phyloP scores from a whole-genome alignment of 2,888 invertebrate genomes.

The Drosophila peninsularis region DNA sequence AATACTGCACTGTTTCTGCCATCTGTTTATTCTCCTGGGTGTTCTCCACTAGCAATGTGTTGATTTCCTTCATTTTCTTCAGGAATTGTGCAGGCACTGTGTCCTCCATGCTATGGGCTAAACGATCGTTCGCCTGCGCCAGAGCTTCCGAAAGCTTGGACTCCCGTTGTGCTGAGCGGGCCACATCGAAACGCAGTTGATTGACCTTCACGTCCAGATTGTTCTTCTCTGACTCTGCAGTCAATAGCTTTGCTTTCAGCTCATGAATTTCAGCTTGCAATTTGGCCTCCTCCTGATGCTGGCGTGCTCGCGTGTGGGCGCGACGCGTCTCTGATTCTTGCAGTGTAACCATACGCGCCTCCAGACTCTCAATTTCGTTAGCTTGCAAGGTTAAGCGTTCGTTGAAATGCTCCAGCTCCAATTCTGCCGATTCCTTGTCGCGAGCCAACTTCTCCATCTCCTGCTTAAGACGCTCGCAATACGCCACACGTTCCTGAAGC shows the following conservation, averaged over 20 bases:
- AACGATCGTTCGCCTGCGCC: conserved; percentile 75
- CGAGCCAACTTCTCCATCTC: conserved; percentile 84
- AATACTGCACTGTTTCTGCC: conserved; percentile 84
- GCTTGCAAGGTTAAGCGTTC: conserved; percentile 82
- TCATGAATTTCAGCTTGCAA: conserved; percentile 82
- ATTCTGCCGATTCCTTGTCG: conserved; percentile 81
- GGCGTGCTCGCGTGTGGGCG: conserved; percentile 79
- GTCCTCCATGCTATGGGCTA: conserved; percentile 71
- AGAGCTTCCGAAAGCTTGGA: conserved; percentile 82
- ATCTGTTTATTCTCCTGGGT: conserved; percentile 86
- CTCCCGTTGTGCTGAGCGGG: conserved; percentile 83
- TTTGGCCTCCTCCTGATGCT: conserved; percentile 82
- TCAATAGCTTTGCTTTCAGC: conserved; percentile 70
- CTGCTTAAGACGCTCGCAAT: conserved; percentile 83
- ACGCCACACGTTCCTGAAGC: conserved; percentile 83
- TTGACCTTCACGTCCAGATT: conserved; percentile 75
- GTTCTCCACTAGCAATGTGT: conserved; percentile 85
- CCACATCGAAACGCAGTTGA: conserved; percentile 82
- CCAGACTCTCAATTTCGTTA: conserved; percentile 85
- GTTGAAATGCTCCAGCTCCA: conserved; percentile 83
- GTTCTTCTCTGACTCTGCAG: conserved; percentile 76
- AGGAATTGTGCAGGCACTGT: conserved; percentile 84
- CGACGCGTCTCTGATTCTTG: conserved; percentile 84
- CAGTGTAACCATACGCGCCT: conserved; percentile 84
- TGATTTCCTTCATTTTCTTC: conserved; percentile 86